Evolutionary conservation across 2,113 vertebrate species (phyloP), one percentile per base, ranked within the genome.

Genomic region (Reinhardtius hippoglossoides): DNA sequence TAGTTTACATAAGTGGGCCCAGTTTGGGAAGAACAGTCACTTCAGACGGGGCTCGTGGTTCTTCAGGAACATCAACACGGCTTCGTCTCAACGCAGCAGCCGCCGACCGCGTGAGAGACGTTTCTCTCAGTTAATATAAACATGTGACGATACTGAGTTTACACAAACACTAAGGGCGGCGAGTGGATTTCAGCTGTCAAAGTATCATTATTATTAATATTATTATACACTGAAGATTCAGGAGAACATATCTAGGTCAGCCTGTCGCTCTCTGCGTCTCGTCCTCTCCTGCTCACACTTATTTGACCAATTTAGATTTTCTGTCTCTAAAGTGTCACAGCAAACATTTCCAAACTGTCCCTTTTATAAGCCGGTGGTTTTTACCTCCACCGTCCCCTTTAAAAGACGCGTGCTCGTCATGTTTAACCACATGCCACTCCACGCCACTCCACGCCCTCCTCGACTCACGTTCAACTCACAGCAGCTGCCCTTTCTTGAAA

Each of bases 371-470:
- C 13, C 2, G 15, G 14, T 13, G 52, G 4, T 46, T 5, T 40
- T 42, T 13, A 42, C 9, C 40, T 42, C 40, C 37, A 40, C 37
- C 9, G 10, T 12, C 2, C 40, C 10, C 9, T 42, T 9, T 31
- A 31, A 31, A 31, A 31, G 31, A 31, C 37, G 2, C 10, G 37
- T 40, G 37, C 37, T 40, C 10, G 9, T 31, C 37, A 12, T 40
- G 9, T 42, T 42, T 42, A 3, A 42, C 40, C 40, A 42, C 40
- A 75, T 80, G 72, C 37, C 23, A 59, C 60, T 50, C 37, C 23
- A 67, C 74, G 72, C 37, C 23, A 59, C 60, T 50, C 37, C 23
- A 67, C 74, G 74, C 35, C 76, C 74, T 80, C 61, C 74, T n/a
- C 50, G 65, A 56, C 74, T 67, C 60, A 56, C 10, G 24, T 12